phyloP scores from a whole-genome alignment of 64 coral and sea anemone species.

The Hydrozoanthus tunicans region DNA sequence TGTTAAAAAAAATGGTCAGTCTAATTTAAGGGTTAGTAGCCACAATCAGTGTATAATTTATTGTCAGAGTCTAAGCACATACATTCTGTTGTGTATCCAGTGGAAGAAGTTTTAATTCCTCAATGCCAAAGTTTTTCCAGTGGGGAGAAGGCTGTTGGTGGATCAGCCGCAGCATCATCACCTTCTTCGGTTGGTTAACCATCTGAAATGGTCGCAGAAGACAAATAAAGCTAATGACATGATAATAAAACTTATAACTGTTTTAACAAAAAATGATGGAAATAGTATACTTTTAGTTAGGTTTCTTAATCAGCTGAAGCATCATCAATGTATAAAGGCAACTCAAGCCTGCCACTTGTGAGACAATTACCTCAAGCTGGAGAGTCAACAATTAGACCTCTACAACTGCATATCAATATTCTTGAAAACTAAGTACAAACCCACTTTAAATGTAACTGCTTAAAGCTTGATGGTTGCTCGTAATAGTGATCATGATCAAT shows the following conservation, averaged over 20 bases:
- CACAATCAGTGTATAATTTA: too few species aligned
- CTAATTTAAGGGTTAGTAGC: background rate
- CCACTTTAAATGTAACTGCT: too few species aligned
- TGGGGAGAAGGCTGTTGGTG: conserved; percentile 85
- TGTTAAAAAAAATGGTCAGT: background rate
- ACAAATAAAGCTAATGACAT: background rate
- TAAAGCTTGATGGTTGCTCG: too few species aligned
- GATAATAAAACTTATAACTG: background rate
- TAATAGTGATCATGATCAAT: too few species aligned
- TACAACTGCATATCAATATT: background rate
- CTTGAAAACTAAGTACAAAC: background rate
- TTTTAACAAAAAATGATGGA: background rate
- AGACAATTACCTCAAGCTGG: too few species aligned
- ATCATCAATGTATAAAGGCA: too few species aligned
- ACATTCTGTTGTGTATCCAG: conserved; percentile 15
- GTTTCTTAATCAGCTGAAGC: too few species aligned
- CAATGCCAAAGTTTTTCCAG: conserved; percentile 84
- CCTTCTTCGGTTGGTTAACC: conserved; percentile 16
- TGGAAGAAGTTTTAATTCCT: conserved; percentile 65
- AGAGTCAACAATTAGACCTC: too few species aligned
- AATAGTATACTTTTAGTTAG: too few species aligned
- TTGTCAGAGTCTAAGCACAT: background rate
- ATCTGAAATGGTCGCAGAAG: conserved; percentile 11
- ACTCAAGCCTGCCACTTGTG: too few species aligned
- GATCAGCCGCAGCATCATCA: conserved; percentile 80